Evolutionary conservation across 2,113 vertebrate species (phyloP).

Genomic region (Ceyx melanurus): DNA sequence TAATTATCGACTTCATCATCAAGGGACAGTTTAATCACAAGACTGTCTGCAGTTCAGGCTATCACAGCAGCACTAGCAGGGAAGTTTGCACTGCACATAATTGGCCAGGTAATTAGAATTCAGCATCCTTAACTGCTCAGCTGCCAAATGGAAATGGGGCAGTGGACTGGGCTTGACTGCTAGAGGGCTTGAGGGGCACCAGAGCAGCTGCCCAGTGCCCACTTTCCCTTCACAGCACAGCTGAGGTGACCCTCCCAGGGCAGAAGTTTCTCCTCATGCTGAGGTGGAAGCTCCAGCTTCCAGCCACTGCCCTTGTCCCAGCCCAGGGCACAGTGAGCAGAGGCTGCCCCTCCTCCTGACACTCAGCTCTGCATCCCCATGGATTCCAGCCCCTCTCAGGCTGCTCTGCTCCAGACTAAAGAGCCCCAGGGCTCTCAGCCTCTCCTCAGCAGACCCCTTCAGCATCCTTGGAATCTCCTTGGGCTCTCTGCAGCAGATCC

Average conservation of each 20-base stretch:
- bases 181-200: not conserved
- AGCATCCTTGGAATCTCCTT: too few species aligned
- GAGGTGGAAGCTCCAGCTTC: not conserved
- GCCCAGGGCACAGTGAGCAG: too few species aligned
- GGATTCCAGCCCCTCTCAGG: too few species aligned
- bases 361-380: too few species aligned
- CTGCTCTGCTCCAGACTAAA: too few species aligned
- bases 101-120: constrained; percentile 63
- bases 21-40: constrained; percentile 63
- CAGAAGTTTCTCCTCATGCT: not conserved
- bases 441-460: too few species aligned
- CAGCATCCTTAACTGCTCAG: constrained; percentile 43
- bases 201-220: not conserved
- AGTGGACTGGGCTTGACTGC: not conserved
- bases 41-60: constrained; percentile 40
- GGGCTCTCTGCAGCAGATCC: too few species aligned
- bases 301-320: too few species aligned
- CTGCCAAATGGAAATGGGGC: constrained; percentile 12
- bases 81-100: constrained; percentile 37
- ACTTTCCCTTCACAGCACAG: not conserved
- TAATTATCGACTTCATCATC: constrained; percentile 58
- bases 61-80: constrained; percentile 4
- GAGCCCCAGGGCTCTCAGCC: too few species aligned
- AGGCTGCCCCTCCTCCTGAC: too few species aligned
- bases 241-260: not conserved